Percentiles rank a stretch among this genome's conserved stretches.
These are phyloP conservation scores for Cataglyphis altisquamis DNA, from an alignment of 2,888 invertebrate species.

Conservation along the genomic window DNA sequence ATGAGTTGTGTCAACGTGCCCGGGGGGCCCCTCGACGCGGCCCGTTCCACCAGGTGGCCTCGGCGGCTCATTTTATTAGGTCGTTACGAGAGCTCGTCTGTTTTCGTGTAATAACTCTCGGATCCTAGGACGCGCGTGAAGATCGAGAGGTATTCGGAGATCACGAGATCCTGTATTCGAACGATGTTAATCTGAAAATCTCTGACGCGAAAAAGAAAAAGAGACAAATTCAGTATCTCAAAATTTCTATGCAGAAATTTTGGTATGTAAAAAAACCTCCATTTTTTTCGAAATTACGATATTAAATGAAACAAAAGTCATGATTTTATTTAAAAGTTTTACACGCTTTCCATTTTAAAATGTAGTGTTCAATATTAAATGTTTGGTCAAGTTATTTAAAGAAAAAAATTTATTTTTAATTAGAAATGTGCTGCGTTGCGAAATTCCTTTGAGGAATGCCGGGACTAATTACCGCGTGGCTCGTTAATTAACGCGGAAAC, in stretches of 20 bases:
- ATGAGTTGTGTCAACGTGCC: conserved; percentile 85
- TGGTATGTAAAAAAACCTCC: neutral
- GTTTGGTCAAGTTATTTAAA: neutral
- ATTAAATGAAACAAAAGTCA: neutral
- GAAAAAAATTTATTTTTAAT: neutral
- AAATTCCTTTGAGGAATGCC: neutral
- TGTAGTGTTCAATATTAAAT: neutral
- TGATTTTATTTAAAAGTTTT: neutral
- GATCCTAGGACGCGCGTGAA: neutral
- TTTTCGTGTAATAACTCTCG: conserved; percentile 50
- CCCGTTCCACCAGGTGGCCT: conserved; percentile 80
- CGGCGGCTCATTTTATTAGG: conserved; percentile 79
- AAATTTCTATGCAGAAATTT: neutral
- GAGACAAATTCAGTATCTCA: neutral
- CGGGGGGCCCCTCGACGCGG: conserved; percentile 78
- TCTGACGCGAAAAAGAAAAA: neutral
- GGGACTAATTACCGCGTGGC: neutral
- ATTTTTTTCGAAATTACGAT: neutral
- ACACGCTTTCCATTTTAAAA: neutral
- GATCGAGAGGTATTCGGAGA: conserved; percentile 18
- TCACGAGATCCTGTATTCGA: neutral
- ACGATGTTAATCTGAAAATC: neutral
- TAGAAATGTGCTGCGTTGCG: neutral
- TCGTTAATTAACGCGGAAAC: conserved; percentile 32
- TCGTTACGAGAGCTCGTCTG: conserved; percentile 53